Conservation (phyloP, 2,113 vertebrate species). For the Dicrurus megarhynchus region DNA sequence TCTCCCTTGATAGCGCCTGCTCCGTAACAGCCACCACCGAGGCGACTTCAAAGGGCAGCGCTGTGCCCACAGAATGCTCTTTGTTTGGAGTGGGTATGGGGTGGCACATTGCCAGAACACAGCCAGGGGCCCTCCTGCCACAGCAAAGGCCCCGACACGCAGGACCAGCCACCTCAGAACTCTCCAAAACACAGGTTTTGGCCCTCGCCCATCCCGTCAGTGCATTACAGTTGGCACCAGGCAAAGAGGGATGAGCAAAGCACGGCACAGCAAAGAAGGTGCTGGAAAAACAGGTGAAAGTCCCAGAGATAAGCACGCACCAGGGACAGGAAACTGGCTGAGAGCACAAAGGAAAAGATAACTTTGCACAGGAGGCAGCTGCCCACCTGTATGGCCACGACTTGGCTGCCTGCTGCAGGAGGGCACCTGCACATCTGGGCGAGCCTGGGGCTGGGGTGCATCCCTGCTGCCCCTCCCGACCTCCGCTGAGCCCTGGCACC, state of each 20-base stretch:
- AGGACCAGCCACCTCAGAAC: not conserved
- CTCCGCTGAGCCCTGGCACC: not conserved
- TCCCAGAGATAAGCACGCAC: not conserved
- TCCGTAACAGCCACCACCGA: not conserved
- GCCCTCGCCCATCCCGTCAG: accelerated
- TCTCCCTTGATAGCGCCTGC: not conserved
- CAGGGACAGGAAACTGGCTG: not conserved
- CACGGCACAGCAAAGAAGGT: not conserved
- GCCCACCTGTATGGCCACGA: accelerated
- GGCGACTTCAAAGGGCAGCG: not conserved
- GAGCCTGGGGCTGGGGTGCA: not conserved
- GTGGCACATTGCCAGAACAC: not conserved
- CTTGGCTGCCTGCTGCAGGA: not conserved
- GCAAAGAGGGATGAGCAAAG: not conserved
- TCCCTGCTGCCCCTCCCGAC: not conserved
- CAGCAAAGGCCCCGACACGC: not conserved
- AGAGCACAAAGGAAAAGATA: not conserved
- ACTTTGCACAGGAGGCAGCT: not conserved
- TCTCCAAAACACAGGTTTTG: not conserved
- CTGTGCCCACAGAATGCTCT: not conserved
- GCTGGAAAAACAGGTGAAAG: conserved; percentile 10
- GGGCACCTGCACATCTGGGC: not conserved
- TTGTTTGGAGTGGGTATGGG: not conserved
- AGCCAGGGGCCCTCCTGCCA: not conserved
- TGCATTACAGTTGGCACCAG: accelerated